Evolutionary conservation across 2,113 vertebrate genomes (phyloP), one percentile per base, ranked within the genome.

Genomic region (Percopsis transmontana): DNA sequence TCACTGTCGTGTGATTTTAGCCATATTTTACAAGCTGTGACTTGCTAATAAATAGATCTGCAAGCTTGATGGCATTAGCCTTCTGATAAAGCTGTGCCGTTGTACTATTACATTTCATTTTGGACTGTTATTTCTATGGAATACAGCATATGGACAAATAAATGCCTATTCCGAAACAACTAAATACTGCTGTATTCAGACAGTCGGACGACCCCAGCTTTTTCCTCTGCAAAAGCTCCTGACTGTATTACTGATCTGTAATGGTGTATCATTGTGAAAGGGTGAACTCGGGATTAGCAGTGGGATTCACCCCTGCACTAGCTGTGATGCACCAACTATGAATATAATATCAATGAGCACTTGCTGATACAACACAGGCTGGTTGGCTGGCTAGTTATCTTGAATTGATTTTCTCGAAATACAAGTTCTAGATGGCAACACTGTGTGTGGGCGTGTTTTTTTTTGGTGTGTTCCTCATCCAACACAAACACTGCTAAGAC

Each of bases 281-380:
- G 1, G 38, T 40, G 16, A 51, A 64, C 33, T 10, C 16, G 64
- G 48, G 55, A 54, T 60, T 54, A 50, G 58, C 38, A 47, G 48
- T 44, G 20, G 45, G 11, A 41, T 21, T 64, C 21, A 58, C n/a
- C 74, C 52, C 53, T 20, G 58, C 42, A 65, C 41, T 55, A 52
- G 62, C 58, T 53, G 52, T 19, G n/a, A 41, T 27, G 27, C 69
- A 58, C 58, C 66, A 83, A 68, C 79, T 80, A 76, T 83, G 80
- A 86, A 82, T 77, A 40, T 74, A 68, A 68, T 70, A 62, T 15
- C 77, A 57, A 66, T 73, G 80, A 78, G 60, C 75, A 77, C 80
- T 73, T 66, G 57, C 58, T 72, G 72, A 71, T 68, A 19, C 10
- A 51, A 51, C 47, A 53, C 50, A 42, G 38, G 12, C 14, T 18